Conservation (phyloP, 2,113 vertebrate species). For the Cygnus atratus region DNA sequence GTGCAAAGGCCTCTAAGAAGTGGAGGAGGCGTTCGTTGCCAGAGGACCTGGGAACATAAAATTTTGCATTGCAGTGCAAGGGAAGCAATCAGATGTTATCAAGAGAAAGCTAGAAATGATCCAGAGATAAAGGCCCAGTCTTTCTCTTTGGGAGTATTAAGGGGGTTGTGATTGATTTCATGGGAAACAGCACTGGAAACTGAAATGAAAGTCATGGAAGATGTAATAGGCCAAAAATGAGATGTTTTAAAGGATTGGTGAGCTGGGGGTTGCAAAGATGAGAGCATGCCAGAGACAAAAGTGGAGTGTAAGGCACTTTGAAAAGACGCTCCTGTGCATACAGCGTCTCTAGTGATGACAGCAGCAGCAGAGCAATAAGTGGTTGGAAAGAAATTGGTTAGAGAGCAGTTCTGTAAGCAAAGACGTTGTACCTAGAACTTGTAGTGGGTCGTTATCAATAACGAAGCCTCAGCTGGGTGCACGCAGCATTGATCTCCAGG, state of each 20-base stretch:
- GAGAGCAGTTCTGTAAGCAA: not conserved
- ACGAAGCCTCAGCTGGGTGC: rapidly evolving
- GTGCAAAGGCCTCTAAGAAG: not conserved
- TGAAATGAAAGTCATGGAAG: not conserved
- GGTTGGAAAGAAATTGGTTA: not conserved
- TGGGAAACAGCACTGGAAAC: not conserved
- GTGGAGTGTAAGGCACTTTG: not conserved
- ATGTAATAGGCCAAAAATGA: not conserved
- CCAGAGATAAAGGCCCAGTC: not conserved
- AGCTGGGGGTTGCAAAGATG: not conserved
- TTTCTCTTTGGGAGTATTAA: not conserved
- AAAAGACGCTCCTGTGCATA: not conserved
- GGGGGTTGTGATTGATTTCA: not conserved
- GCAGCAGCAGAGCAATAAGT: not conserved
- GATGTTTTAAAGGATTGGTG: not conserved
- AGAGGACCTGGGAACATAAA: not conserved
- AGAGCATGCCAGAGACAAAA: not conserved
- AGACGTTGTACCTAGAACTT: not conserved
- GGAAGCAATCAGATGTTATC: not conserved
- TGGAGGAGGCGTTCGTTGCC: not conserved
- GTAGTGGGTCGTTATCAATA: rapidly evolving
- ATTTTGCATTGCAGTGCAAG: not conserved
- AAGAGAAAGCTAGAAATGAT: not conserved
- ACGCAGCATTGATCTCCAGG: rapidly evolving
- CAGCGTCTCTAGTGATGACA: rapidly evolving